Evolutionary conservation across 2,113 vertebrate species (phyloP).

Genomic region (Siniperca knerii): DNA sequence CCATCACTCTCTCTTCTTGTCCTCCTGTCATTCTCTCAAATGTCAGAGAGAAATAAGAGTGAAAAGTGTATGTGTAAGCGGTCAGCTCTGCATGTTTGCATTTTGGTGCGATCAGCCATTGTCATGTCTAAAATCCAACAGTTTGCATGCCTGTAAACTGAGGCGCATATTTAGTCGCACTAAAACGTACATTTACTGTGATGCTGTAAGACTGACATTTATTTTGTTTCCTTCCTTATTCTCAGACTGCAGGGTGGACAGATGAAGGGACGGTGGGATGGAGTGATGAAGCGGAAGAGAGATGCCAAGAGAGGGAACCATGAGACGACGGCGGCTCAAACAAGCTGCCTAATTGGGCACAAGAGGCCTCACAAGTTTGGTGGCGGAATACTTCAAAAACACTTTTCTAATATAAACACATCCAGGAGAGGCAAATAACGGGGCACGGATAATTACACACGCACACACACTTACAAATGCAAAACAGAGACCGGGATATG

Average conservation of each 20-base stretch:
- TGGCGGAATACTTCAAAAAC: conserved; percentile 69
- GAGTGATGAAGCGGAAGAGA: conserved; percentile 60
- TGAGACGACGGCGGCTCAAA: conserved; percentile 68
- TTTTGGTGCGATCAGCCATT: neutral
- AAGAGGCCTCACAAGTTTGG: conserved; percentile 76
- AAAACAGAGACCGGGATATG: conserved; percentile 3
- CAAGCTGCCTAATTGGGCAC: conserved; percentile 81
- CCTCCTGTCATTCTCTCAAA: conserved; percentile 49
- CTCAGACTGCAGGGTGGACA: conserved; percentile 53
- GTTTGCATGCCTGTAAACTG: conserved; percentile 10
- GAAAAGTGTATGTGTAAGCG: neutral
- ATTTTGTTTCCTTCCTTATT: conserved; percentile 57
- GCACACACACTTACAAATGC: conserved; percentile 33
- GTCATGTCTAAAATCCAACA: conserved; percentile 18
- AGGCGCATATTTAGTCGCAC: conserved; percentile 11
- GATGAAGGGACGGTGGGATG: conserved; percentile 61
- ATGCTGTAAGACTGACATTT: conserved; percentile 25
- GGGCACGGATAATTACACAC: conserved; percentile 45
- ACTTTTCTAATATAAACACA: conserved; percentile 58
- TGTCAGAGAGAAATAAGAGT: conserved; percentile 34
- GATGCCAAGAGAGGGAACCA: conserved; percentile 58
- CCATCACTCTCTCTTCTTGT: conserved; percentile 28
- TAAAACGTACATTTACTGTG: conserved; percentile 35
- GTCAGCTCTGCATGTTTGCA: neutral
- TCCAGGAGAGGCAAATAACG: conserved; percentile 35